phyloP scores from a whole-genome alignment of 2,888 invertebrate genomes.

The Dimorphilus gyrociliatus region DNA sequence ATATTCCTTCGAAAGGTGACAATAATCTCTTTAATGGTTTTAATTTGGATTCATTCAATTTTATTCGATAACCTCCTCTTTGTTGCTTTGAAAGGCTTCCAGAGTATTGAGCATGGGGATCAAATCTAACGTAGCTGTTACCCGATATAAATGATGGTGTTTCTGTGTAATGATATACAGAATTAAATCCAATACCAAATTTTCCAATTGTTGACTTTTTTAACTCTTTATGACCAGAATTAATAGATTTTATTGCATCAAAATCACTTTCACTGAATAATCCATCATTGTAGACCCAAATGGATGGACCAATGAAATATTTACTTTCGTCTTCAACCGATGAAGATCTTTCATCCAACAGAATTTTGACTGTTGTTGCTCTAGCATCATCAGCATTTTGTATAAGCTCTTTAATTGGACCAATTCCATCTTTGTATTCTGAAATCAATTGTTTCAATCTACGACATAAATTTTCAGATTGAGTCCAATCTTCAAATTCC shows the following conservation, averaged over 20 bases:
- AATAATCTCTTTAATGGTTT: no score
- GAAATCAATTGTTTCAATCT: slow-evolving; percentile 21
- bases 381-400: slow-evolving; percentile 16
- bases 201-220: slow-evolving; percentile 30
- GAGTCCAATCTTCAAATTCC: no score
- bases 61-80: no score
- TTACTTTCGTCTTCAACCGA: slow-evolving; percentile 20
- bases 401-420: slow-evolving; percentile 26
- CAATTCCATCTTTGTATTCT: slow-evolving; percentile 22
- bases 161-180: slow-evolving; percentile 32
- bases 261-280: slow-evolving; percentile 22
- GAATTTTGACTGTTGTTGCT: no score
- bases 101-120: slow-evolving; percentile 22
- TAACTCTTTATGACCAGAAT: slow-evolving; percentile 24
- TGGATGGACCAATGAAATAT: slow-evolving; percentile 23
- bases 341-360: slow-evolving; percentile 23
- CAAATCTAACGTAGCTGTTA: slow-evolving; percentile 22
- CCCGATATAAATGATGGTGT: slow-evolving; percentile 26
- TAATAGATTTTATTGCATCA: slow-evolving; percentile 24
- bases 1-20: no score
- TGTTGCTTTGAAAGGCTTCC: no score
- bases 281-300: slow-evolving; percentile 28
- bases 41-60: no score
- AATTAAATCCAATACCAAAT: slow-evolving; percentile 34
- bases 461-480: no score